These are phyloP conservation scores for Philaethria dido DNA, from an alignment of 2,888 invertebrate species.

Conservation along the genomic window DNA sequence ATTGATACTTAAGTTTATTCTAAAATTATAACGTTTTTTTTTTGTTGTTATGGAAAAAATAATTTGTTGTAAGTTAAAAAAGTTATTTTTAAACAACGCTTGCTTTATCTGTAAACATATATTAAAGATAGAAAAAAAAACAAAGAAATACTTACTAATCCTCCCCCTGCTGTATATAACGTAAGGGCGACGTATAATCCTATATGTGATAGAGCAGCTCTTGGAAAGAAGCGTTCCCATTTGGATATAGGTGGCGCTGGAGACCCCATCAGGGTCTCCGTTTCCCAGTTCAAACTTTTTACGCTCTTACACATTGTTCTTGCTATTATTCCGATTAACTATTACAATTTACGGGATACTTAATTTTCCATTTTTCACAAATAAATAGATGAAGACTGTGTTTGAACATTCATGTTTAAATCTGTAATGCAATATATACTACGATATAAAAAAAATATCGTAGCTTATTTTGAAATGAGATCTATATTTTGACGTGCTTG, in stretches of 20 bases:
- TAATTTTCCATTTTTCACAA: background rate
- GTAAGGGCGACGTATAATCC: slow-evolving; percentile 90
- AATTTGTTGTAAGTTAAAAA: slow-evolving; percentile 13
- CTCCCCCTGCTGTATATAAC: slow-evolving; percentile 91
- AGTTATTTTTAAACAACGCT: background rate
- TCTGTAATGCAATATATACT: slow-evolving; percentile 25
- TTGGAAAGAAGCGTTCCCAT: slow-evolving; percentile 85
- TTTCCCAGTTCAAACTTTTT: slow-evolving; percentile 77
- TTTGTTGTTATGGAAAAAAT: slow-evolving; percentile 1
- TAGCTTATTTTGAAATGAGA: background rate
- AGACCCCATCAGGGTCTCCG: slow-evolving; percentile 77
- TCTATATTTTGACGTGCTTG: slow-evolving; percentile 6
- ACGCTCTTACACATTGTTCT: slow-evolving; percentile 69
- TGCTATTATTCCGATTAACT: background rate
- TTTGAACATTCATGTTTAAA: slow-evolving; percentile 26
- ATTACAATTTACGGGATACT: background rate
- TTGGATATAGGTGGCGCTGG: slow-evolving; percentile 59
- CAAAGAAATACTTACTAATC: slow-evolving; percentile 85
- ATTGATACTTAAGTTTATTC: slow-evolving; percentile 39
- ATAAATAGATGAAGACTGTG: background rate
- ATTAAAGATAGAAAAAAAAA: slow-evolving; percentile 1
- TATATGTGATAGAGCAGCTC: slow-evolving; percentile 88
- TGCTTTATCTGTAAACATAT: slow-evolving; percentile 4
- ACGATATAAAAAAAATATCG: background rate
- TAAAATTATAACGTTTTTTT: background rate